Evolutionary conservation across 1,140 invertebrate species (phyloP).

Genomic region (Hirudo medicinalis): DNA sequence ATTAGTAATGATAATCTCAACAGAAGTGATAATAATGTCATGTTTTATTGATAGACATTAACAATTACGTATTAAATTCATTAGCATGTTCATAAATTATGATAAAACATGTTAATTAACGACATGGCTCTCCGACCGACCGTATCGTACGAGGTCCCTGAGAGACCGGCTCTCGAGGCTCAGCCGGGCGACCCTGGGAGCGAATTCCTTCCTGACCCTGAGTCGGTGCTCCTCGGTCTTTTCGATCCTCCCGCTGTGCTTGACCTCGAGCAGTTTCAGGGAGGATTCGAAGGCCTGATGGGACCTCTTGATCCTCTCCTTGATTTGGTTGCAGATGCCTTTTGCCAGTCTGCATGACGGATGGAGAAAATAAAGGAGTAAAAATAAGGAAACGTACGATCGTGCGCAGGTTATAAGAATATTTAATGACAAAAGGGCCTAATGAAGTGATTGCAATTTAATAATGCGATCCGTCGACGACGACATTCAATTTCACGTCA

Average conservation of each 20-base stretch:
- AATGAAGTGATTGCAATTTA: neutral
- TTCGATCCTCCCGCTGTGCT: slow-evolving; percentile 58
- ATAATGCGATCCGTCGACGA: no score
- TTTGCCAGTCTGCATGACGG: slow-evolving; percentile 50
- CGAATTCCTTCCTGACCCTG: slow-evolving; percentile 57
- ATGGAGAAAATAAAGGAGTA: neutral
- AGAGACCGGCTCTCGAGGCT: slow-evolving; percentile 71
- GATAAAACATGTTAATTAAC: no score
- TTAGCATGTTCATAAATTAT: no score
- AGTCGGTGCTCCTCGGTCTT: slow-evolving; percentile 65
- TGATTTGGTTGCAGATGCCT: slow-evolving; percentile 59
- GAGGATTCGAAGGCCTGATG: slow-evolving; percentile 57
- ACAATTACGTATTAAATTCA: no score
- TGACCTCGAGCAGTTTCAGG: slow-evolving; percentile 54
- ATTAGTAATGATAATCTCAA: no score
- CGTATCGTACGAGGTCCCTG: slow-evolving; percentile 59
- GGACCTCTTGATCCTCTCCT: slow-evolving; percentile 52
- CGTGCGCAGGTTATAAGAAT: neutral
- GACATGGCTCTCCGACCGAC: slow-evolving; percentile 31
- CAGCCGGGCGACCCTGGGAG: slow-evolving; percentile 65
- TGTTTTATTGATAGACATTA: no score
- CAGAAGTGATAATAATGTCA: no score
- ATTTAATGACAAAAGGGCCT: neutral
- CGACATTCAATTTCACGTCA: no score
- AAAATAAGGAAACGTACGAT: neutral